Base-by-base conservation (phyloP, 1,140 invertebrate species). In the Drosophila truncata region DNA sequence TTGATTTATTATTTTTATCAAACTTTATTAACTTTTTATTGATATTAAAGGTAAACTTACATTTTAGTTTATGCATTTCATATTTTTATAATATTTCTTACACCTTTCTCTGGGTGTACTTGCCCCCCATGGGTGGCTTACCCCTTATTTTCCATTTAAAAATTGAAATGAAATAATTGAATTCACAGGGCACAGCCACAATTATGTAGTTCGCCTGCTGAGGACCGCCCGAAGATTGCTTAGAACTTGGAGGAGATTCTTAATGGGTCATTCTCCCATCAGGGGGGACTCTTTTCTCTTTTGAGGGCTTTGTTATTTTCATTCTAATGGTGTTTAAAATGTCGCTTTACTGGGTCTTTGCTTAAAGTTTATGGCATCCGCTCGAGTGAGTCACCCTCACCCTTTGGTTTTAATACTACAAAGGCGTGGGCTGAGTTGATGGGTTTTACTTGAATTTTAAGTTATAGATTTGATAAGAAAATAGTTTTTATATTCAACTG, bases 321-420 rank as follows among this genome's bases (percentile, higher is more conserved):
- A 1, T 55, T 55, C 44, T 61, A 58, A 60, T 64, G 55, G 64
- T 52, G 29, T 52, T 37, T 37, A 39, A 44, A 33, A 39, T 70
- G 66, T 70, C 66, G 62, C 47, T 29, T 18, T 14, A 44, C 27
- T 35, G 27, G 29, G 33, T 11, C 60, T 63, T 41, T 16, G 61
- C 29, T 37, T 65, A 64, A 64, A 35, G 66, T 82, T 82, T 78
- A 82, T 69, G 73, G 55, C 66, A 72, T 80, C 65, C 71, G 72
- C 58, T 77, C 11, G 47, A 11, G 11, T 82, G 80, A 82, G 20
- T 83, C 80, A 82, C 27, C 20, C 37, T 14, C 10, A 31, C 47
- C 27, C 47, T 44, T 70, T 31, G 18, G 4, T 8, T 46, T 67
- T 60, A 42, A 27, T 35, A n/a, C 16, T 1, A 27, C n/a, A 42